Percentiles rank a stretch among this genome's conserved stretches.
phyloP scores from a whole-genome alignment of 2,113 vertebrate genomes.

The Myiopsitta monachus region DNA sequence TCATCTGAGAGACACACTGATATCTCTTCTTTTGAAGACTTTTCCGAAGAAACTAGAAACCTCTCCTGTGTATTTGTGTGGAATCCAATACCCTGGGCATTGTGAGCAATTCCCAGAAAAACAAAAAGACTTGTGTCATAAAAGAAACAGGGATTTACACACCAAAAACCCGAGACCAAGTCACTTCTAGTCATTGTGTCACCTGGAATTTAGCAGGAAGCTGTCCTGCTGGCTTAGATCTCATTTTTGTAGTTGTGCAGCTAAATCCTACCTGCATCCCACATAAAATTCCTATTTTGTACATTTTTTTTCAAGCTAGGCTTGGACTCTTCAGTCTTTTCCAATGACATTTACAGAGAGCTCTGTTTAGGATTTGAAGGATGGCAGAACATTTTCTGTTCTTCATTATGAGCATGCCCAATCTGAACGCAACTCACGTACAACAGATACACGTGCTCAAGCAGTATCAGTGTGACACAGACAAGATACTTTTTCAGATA shows the following conservation, averaged over 20 bases:
- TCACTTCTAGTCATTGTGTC: neutral
- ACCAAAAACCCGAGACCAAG: neutral
- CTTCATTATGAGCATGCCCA: neutral
- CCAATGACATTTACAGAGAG: neutral
- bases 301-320: neutral
- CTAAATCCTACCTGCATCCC: neutral
- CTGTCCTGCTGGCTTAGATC: neutral
- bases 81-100: neutral
- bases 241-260: neutral
- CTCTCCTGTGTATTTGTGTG: neutral
- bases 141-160: neutral
- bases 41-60: neutral
- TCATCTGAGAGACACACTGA: neutral
- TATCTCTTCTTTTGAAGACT: neutral
- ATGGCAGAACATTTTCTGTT: neutral
- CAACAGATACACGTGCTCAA: neutral
- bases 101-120: neutral
- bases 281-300: neutral
- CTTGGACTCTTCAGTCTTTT: neutral
- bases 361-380: neutral
- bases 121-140: neutral
- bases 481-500: neutral
- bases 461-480: neutral
- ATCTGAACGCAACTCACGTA: fast-evolving
- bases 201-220: neutral